These are phyloP conservation scores for Tubulanus polymorphus DNA, from an alignment of 2,888 invertebrate genomes.

Conservation along the genomic window DNA sequence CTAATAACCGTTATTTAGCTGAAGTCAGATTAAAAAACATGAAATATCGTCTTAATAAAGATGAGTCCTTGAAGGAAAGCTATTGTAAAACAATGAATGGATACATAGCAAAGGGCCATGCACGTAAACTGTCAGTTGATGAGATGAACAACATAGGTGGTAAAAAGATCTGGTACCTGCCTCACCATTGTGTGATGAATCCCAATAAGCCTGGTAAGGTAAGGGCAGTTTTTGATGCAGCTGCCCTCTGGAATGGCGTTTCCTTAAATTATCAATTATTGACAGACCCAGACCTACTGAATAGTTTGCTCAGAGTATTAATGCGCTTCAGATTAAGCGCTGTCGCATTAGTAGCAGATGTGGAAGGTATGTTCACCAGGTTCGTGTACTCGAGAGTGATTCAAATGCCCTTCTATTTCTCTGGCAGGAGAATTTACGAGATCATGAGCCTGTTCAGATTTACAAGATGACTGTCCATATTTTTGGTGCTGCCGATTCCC, in stretches of 20 bases:
- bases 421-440: background rate
- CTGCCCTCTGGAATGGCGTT: background rate
- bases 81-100: background rate
- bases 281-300: slow-evolving; percentile 1
- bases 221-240: background rate
- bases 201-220: background rate
- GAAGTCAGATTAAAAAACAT: background rate
- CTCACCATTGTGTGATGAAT: background rate
- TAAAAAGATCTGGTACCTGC: background rate
- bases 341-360: background rate
- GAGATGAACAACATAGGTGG: background rate
- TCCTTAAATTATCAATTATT: background rate
- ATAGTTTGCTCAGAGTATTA: background rate
- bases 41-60: background rate
- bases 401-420: background rate
- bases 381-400: background rate
- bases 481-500: background rate
- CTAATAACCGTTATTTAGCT: background rate
- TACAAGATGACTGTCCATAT: slow-evolving; percentile 1
- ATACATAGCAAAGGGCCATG: background rate
- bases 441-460: background rate
- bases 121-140: background rate
- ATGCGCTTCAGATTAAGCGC: background rate
- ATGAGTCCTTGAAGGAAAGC: background rate
- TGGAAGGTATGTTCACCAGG: background rate